Base-by-base conservation (phyloP, 2,888 invertebrate species). In the Byasa hedistus region DNA sequence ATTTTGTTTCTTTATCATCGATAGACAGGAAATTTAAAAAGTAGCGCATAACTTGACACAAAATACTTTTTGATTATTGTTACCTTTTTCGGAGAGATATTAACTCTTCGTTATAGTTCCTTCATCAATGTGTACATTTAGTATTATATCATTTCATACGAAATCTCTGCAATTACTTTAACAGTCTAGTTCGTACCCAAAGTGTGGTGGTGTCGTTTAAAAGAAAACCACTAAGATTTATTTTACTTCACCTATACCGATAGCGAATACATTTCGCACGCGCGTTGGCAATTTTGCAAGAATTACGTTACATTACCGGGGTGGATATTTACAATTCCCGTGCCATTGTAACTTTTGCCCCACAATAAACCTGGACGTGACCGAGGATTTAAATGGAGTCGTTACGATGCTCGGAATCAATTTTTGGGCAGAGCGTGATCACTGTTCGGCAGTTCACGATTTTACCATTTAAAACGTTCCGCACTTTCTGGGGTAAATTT, bases 291-390 rank as follows among this genome's bases (percentile, higher is more conserved):
- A 82, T 84, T 81, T 78, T 79, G 51, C 81, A 76, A 76, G 82
- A 80, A 83, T 85, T 83, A 84, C 82, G 79, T 79, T 84, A 85
- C 81, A 78, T 81, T 79, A 77, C 73, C 12, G 67, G 76, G 73
- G 71, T 56, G 70, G 74, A 71, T 81, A 81, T 85, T 85, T 86
- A 84, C 85, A 73, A 76, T 78, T 78, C 82, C 77, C 70, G 67
- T 54, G 67, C 71, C 77, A 82, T 85, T 86, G 85, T 87, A 87
- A 87, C 87, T 86, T 87, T 83, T 83, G 82, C 82, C 82, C 82
- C 84, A 86, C 86, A 86, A 87, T 89, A 88, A 88, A 87, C 79
- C 73, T 70, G 79, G 66, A 86, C 89, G 89, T 90, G 90, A 85
- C 84, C 75, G 63, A 80, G 79, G 77, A 77, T 78, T 81, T 85